These are phyloP conservation scores for Oxyteleia sp. DNA, from an alignment of 2,888 invertebrate species.

Conservation along the genomic window DNA sequence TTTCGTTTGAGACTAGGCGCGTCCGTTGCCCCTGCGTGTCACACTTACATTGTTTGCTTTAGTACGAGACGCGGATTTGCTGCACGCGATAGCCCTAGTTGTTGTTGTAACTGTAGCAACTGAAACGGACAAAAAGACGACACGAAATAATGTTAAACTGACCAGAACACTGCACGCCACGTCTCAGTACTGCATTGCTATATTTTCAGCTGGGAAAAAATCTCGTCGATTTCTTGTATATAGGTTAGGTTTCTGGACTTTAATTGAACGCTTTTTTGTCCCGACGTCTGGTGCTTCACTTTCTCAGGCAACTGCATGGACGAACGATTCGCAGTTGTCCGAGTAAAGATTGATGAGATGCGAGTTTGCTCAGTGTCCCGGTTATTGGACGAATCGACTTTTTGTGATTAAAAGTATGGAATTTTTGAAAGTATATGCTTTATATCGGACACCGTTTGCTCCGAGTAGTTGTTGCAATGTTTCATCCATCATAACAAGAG, in stretches of 20 bases:
- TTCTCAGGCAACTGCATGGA: conserved; percentile 18
- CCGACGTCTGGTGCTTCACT: conserved; percentile 23
- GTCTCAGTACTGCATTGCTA: conserved; percentile 27
- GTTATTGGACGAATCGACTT: conserved; percentile 16
- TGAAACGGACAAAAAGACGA: conserved; percentile 50
- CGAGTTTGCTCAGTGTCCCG: neutral
- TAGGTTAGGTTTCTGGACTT: conserved; percentile 48
- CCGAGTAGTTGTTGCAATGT: neutral
- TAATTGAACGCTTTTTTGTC: conserved; percentile 33
- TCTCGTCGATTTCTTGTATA: conserved; percentile 21
- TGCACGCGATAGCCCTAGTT: conserved; percentile 66
- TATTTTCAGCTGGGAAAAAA: conserved; percentile 37
- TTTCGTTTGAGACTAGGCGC: conserved; percentile 81
- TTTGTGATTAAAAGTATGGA: conserved; percentile 31
- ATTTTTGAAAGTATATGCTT: conserved; percentile 17
- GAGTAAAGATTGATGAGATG: conserved; percentile 23
- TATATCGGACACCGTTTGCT: conserved; percentile 5
- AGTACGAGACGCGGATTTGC: conserved; percentile 53
- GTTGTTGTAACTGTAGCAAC: conserved; percentile 39
- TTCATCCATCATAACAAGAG: neutral
- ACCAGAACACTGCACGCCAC: conserved; percentile 55
- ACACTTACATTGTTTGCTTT: conserved; percentile 65
- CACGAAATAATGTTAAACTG: conserved; percentile 58
- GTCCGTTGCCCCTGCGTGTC: conserved; percentile 61
- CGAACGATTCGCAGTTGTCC: conserved; percentile 19